A percentile compares a stretch with the other conserved stretches of the same genome.
Evolutionary conservation across 92 coral and sea anemone species (phyloP).

Genomic region (Montipora capitata): DNA sequence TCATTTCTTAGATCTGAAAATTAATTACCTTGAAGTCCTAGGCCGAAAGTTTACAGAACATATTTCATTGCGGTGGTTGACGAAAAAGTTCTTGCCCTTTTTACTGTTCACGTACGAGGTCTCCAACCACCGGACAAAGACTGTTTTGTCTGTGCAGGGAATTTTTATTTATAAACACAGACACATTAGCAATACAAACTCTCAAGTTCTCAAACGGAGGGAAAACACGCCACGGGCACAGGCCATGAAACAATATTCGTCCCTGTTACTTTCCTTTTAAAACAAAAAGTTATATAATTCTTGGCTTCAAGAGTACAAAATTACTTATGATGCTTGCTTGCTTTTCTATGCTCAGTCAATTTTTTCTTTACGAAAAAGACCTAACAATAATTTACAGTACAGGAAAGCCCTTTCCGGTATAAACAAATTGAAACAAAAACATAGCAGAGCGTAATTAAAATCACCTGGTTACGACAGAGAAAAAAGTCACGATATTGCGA

Average conservation of each 20-base stretch:
- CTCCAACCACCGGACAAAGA: neutral
- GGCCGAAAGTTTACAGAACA: too few species aligned
- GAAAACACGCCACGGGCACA: neutral
- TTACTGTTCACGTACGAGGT: too few species aligned
- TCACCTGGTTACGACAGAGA: neutral
- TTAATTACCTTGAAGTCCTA: too few species aligned
- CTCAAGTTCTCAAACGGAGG: neutral
- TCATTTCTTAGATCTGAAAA: neutral
- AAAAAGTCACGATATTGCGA: slow-evolving; percentile 28
- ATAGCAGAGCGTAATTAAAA: neutral
- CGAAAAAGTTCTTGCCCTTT: neutral
- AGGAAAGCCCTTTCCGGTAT: neutral
- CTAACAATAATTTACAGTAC: neutral
- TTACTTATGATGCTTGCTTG: too few species aligned
- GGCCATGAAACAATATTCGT: too few species aligned
- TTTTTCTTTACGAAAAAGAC: neutral
- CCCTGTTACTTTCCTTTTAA: too few species aligned
- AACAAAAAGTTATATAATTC: too few species aligned
- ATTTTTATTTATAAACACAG: neutral
- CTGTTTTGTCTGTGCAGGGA: neutral
- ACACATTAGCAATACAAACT: slow-evolving; percentile 2
- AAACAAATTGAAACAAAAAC: neutral
- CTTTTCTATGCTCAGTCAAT: too few species aligned
- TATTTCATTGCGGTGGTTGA: too few species aligned
- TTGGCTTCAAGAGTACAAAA: too few species aligned